These are phyloP conservation scores for Carettochelys insculpta DNA, from an alignment of 2,113 vertebrate species.

Conservation along the genomic window DNA sequence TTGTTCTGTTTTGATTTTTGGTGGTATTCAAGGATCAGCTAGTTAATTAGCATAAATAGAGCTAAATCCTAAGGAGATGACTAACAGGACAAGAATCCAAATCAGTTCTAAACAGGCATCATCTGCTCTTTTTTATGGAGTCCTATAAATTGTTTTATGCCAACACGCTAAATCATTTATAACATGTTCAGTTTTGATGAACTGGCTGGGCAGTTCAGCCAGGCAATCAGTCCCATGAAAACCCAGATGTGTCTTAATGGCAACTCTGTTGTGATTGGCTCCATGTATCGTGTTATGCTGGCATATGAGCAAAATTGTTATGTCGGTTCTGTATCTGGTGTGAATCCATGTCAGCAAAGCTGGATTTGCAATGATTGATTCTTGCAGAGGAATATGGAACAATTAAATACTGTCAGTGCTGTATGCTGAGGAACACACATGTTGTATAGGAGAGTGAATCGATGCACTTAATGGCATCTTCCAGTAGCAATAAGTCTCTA, in stretches of 20 bases:
- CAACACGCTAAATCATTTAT: not conserved
- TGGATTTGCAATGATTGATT: not conserved
- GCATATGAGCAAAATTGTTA: not conserved
- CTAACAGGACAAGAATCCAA: slow-evolving; percentile 3
- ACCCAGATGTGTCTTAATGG: not conserved
- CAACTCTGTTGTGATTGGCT: not conserved
- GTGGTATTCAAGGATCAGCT: not conserved
- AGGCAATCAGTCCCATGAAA: not conserved
- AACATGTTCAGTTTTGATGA: fast-evolving
- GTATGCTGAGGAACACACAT: not conserved
- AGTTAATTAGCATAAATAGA: not conserved
- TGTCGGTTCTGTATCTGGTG: fast-evolving
- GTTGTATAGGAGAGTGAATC: not conserved
- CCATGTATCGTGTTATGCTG: fast-evolving
- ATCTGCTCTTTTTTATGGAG: not conserved
- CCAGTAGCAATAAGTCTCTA: not conserved
- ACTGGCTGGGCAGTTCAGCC: not conserved
- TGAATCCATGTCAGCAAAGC: not conserved
- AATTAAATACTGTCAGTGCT: fast-evolving
- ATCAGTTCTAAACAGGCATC: not conserved
- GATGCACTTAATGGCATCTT: not conserved
- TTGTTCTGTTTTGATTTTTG: not conserved
- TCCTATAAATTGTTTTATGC: not conserved
- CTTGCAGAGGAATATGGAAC: not conserved
- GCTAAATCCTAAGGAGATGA: not conserved